Evolutionary conservation across 2,113 vertebrate genomes (phyloP).

Genomic region (Bathybates hornii): DNA sequence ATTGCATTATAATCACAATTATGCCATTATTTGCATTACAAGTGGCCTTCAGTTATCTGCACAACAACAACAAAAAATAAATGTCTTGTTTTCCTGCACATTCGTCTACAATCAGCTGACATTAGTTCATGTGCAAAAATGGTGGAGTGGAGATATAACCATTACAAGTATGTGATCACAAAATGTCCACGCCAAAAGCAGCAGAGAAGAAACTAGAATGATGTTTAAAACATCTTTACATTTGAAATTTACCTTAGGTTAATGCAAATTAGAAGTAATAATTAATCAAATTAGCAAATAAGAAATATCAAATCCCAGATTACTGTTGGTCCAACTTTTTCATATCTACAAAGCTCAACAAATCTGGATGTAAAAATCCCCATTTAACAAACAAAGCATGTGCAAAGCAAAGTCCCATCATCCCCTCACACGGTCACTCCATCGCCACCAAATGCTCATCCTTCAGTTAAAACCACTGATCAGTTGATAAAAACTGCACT

Average conservation of each 20-base stretch:
- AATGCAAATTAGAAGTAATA: not conserved
- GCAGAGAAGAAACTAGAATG: not conserved
- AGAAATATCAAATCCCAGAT: not conserved
- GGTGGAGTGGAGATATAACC: not conserved
- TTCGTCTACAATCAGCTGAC: not conserved
- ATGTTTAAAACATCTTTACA: not conserved
- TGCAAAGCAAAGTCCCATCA: not conserved
- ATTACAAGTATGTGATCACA: not conserved
- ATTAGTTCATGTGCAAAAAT: not conserved
- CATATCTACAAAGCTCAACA: not conserved
- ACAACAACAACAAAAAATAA: not conserved
- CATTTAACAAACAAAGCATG: not conserved
- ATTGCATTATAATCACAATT: not conserved
- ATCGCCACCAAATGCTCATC: not conserved
- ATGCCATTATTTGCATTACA: not conserved
- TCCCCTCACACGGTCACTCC: not conserved
- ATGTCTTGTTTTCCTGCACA: not conserved
- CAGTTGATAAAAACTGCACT: not conserved
- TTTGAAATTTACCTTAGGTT: not conserved
- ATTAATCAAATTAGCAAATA: not conserved
- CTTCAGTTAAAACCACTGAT: not conserved
- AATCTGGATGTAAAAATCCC: not conserved
- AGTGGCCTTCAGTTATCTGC: not conserved
- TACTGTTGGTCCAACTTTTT: not conserved
- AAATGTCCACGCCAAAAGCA: not conserved